phyloP scores from a whole-genome alignment of 2,797 vertebrate genomes.

The Scomberomorus guttatus region DNA sequence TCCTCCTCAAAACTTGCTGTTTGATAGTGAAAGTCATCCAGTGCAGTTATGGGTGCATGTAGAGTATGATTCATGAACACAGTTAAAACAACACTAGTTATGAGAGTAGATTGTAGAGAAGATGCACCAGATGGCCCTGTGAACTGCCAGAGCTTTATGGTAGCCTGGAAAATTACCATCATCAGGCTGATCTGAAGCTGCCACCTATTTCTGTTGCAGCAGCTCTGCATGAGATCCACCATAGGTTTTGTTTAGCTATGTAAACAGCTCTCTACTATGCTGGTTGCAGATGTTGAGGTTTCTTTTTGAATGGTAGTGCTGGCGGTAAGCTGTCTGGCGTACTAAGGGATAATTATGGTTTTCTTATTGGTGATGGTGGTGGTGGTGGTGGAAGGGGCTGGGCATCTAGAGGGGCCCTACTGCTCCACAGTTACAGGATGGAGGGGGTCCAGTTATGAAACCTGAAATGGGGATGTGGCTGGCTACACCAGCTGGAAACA shows the following conservation, averaged over 20 bases:
- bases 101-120: conserved; percentile 52
- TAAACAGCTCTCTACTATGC: conserved; percentile 46
- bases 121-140: conserved; percentile 72
- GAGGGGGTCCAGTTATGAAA: conserved; percentile 71
- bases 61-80: conserved; percentile 32
- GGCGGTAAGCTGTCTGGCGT: conserved; percentile 56
- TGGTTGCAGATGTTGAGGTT: conserved; percentile 70
- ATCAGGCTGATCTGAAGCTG: conserved; percentile 58
- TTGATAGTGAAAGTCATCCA: conserved; percentile 21
- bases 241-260: conserved; percentile 49
- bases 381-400: conserved; percentile 42
- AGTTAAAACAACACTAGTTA: conserved; percentile 54
- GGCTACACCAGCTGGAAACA: conserved; percentile 71
- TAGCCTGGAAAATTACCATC: conserved; percentile 75
- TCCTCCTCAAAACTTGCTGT: conserved; percentile 1
- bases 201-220: conserved; percentile 45
- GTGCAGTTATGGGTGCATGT: conserved; percentile 8
- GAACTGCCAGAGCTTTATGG: conserved; percentile 68
- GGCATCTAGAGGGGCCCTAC: conserved; percentile 38
- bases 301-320: conserved; percentile 51
- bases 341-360: conserved; percentile 73
- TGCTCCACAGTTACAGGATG: conserved; percentile 49
- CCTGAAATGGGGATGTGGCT: conserved; percentile 74
- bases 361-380: conserved; percentile 55
- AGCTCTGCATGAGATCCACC: conserved; percentile 38